phyloP scores from a whole-genome alignment of 2,888 invertebrate genomes.

The Magallana nippona region DNA sequence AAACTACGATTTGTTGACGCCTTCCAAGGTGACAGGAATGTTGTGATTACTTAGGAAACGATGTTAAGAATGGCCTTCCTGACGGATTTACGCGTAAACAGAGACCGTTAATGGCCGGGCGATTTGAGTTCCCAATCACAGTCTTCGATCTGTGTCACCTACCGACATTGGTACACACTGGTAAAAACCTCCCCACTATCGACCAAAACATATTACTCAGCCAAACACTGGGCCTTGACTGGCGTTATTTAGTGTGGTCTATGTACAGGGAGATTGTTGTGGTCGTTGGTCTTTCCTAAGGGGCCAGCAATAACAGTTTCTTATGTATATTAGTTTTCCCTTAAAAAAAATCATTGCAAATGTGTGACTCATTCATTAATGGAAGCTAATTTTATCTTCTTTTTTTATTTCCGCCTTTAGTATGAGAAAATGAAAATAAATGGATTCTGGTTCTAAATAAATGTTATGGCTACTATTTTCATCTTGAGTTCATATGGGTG shows the following conservation, averaged over 20 bases:
- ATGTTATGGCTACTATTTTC: too few species aligned
- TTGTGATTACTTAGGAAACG: not conserved
- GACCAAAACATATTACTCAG: not conserved
- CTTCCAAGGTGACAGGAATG: not conserved
- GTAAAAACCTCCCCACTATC: not conserved
- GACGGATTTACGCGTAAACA: constrained; percentile 5
- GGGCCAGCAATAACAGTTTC: too few species aligned
- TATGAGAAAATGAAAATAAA: too few species aligned
- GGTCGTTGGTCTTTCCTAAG: not conserved
- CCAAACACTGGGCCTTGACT: not conserved
- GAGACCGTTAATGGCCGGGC: not conserved
- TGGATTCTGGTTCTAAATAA: too few species aligned
- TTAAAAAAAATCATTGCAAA: too few species aligned
- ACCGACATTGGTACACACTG: not conserved
- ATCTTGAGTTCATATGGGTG: too few species aligned
- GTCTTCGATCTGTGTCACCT: constrained; percentile 12
- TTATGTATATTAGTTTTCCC: too few species aligned
- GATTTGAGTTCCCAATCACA: constrained; percentile 11
- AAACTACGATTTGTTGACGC: not conserved
- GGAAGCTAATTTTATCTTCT: too few species aligned
- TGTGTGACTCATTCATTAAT: too few species aligned
- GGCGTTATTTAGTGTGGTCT: not conserved
- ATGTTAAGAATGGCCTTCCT: not conserved
- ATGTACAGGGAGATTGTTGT: not conserved
- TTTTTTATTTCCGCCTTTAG: too few species aligned